phyloP scores from a whole-genome alignment of 1,140 invertebrate genomes.

The Drosophila nebulosa region DNA sequence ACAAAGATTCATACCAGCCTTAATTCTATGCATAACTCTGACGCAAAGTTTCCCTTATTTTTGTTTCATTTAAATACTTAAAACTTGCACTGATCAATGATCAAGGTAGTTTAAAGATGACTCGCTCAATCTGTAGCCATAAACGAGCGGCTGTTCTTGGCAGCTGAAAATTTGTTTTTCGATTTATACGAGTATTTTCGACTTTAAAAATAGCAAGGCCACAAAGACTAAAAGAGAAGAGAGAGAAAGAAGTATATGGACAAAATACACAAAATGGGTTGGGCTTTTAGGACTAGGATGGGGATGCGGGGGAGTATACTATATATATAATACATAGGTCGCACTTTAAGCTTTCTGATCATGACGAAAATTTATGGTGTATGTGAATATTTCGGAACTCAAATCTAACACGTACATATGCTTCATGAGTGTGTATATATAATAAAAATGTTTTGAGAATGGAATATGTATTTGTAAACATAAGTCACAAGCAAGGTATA shows the following conservation, averaged over 20 bases:
- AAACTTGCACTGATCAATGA: background rate
- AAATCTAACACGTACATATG: constrained; percentile 65
- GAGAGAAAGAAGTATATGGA: background rate
- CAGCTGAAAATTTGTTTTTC: constrained; percentile 43
- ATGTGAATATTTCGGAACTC: constrained; percentile 51
- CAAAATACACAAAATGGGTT: constrained; percentile 24
- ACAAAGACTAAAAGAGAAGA: constrained; percentile 26
- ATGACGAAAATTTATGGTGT: constrained; percentile 48
- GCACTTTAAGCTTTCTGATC: constrained; percentile 48
- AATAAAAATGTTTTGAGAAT: constrained; percentile 35
- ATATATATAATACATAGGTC: constrained; percentile 39
- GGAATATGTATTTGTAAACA: constrained; percentile 16
- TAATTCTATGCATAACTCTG: too few species aligned
- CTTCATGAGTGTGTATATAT: constrained; percentile 4
- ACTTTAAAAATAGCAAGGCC: constrained; percentile 72
- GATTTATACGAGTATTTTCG: constrained; percentile 31
- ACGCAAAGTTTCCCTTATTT: too few species aligned
- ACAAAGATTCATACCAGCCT: too few species aligned
- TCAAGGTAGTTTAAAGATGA: background rate
- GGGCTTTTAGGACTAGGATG: constrained; percentile 31
- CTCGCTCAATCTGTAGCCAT: constrained; percentile 26
- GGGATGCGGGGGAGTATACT: background rate
- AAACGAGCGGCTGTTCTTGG: constrained; percentile 64
- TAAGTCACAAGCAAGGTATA: constrained; percentile 6
- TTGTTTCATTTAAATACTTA: too few species aligned